Percentiles rank a stretch among this genome's conserved stretches.
Evolutionary conservation across 2,113 vertebrate genomes (phyloP).

Genomic region (Nipponia nippon): DNA sequence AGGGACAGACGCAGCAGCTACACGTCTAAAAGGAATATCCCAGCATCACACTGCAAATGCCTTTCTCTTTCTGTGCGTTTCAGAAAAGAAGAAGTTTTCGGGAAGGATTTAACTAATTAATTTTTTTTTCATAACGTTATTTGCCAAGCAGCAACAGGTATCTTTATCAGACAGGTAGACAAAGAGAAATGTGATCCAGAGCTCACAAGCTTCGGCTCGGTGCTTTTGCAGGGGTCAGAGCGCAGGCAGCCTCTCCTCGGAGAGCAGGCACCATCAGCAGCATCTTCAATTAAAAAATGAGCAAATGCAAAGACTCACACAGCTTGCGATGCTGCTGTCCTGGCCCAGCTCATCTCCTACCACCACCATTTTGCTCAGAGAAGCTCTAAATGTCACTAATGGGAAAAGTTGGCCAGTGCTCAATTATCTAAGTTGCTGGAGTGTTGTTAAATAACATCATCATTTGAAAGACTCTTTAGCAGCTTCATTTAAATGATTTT

Average conservation of each 20-base stretch:
- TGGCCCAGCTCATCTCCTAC: background rate
- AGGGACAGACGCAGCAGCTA: rapidly evolving
- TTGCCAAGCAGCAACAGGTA: background rate
- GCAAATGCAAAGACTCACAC: background rate
- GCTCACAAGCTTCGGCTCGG: background rate
- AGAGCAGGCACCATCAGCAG: background rate
- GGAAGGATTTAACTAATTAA: background rate
- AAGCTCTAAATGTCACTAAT: background rate
- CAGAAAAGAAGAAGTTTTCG: background rate
- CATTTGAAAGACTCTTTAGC: background rate
- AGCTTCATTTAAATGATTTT: background rate
- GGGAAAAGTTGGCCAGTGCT: background rate
- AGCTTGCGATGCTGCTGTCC: background rate
- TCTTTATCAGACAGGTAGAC: background rate
- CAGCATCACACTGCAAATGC: rapidly evolving
- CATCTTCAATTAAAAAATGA: background rate
- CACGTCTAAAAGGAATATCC: background rate
- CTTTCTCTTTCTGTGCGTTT: background rate
- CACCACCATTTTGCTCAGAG: rapidly evolving
- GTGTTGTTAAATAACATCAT: background rate
- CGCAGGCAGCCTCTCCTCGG: background rate
- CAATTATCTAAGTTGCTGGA: background rate
- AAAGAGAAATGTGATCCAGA: background rate
- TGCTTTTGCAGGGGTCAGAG: background rate
- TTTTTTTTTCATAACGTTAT: background rate